Evolutionary conservation across 2,888 invertebrate species (phyloP).

Genomic region (Phengaris arion): DNA sequence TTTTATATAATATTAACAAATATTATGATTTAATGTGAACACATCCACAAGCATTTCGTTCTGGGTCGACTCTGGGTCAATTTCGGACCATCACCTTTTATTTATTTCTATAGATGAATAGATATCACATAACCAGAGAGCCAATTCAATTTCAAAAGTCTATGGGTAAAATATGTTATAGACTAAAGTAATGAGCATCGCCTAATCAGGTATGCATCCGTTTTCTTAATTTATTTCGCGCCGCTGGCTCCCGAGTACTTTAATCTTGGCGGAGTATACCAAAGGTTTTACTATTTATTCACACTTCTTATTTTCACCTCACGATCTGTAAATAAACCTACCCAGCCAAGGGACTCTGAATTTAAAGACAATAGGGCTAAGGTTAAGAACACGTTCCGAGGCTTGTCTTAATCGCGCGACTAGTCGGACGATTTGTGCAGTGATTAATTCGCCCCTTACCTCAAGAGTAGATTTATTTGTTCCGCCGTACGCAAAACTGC

Average conservation of each 20-base stretch:
- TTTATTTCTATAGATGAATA: no score
- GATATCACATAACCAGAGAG: no score
- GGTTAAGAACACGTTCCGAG: slow-evolving; percentile 50
- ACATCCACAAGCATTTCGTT: no score
- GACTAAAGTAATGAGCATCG: neutral
- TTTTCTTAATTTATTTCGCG: slow-evolving; percentile 66
- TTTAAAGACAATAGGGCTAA: slow-evolving; percentile 38
- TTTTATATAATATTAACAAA: no score
- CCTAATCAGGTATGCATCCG: slow-evolving; percentile 23
- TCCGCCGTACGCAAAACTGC: slow-evolving; percentile 78
- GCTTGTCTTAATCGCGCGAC: slow-evolving; percentile 52
- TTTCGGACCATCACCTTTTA: no score
- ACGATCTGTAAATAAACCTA: slow-evolving; percentile 63
- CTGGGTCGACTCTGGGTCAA: no score
- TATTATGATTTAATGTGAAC: no score
- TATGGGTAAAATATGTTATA: neutral
- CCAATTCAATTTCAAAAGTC: neutral
- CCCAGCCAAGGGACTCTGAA: slow-evolving; percentile 30
- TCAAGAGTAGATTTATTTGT: slow-evolving; percentile 78
- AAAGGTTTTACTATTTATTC: slow-evolving; percentile 71
- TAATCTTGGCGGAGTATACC: slow-evolving; percentile 75
- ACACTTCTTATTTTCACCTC: slow-evolving; percentile 77
- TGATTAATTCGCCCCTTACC: slow-evolving; percentile 79
- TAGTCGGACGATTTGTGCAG: slow-evolving; percentile 65
- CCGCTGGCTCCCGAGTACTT: slow-evolving; percentile 64